phyloP scores from a whole-genome alignment of 2,113 vertebrate species.

The Lepidothrix coronata region DNA sequence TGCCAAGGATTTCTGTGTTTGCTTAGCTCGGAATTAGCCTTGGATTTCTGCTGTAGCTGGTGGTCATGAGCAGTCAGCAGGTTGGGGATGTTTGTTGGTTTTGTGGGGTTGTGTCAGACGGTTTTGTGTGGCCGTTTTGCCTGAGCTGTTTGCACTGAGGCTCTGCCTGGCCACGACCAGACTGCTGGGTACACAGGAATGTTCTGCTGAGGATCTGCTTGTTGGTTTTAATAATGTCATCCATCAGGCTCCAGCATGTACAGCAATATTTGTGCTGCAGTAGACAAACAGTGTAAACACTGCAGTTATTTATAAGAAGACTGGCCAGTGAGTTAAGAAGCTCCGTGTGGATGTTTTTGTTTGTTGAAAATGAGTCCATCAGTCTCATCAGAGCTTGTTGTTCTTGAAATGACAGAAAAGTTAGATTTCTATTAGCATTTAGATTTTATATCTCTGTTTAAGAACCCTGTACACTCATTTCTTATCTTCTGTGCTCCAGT shows the following conservation, averaged over 20 bases:
- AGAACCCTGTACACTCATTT: neutral
- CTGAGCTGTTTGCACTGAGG: neutral
- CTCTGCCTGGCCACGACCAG: neutral
- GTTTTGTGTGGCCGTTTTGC: neutral
- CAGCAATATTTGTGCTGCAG: neutral
- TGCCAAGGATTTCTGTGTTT: slow-evolving; percentile 5
- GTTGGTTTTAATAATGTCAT: neutral
- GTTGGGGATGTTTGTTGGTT: neutral
- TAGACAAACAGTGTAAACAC: slow-evolving; percentile 18
- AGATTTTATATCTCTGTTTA: neutral
- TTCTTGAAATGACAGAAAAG: neutral
- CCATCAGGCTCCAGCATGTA: neutral
- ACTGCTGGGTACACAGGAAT: neutral
- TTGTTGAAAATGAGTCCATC: neutral
- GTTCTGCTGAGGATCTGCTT: neutral
- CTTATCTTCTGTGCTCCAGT: neutral
- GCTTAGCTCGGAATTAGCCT: neutral
- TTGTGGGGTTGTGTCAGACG: neutral
- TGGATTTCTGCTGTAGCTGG: neutral
- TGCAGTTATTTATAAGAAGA: neutral
- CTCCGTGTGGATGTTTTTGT: neutral
- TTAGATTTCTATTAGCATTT: neutral
- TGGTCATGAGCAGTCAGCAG: neutral
- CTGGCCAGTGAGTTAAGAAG: neutral
- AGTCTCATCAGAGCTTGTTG: neutral